Conservation (phyloP, 2,888 invertebrate species). For the Tortricodes alternella region DNA sequence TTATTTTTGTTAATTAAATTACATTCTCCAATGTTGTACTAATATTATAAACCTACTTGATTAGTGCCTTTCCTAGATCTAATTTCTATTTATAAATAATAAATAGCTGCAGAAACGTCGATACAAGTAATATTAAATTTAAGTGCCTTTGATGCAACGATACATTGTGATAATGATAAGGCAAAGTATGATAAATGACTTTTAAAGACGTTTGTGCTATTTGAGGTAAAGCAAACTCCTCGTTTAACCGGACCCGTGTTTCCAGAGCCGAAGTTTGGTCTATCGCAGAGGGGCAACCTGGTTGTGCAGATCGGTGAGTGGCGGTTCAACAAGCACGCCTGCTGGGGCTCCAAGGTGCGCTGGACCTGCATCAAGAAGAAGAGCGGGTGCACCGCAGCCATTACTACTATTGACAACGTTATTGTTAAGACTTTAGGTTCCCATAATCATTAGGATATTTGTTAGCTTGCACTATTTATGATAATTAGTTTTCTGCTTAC, state of each 20-base stretch:
- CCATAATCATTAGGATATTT: slow-evolving; percentile 61
- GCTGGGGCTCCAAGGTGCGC: slow-evolving; percentile 73
- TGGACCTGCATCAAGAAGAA: slow-evolving; percentile 79
- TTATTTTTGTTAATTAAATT: slow-evolving; percentile 17
- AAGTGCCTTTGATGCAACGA: too few species aligned
- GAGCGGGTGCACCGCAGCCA: slow-evolving; percentile 68
- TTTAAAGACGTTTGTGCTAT: too few species aligned
- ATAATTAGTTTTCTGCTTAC: background rate
- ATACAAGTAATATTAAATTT: too few species aligned
- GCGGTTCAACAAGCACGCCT: slow-evolving; percentile 75
- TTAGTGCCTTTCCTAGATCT: too few species aligned
- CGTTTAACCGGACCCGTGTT: slow-evolving; percentile 25
- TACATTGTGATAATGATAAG: too few species aligned
- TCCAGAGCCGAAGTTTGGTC: slow-evolving; percentile 71
- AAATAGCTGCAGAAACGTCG: too few species aligned
- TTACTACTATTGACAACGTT: slow-evolving; percentile 71
- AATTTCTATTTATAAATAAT: too few species aligned
- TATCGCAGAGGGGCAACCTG: slow-evolving; percentile 72
- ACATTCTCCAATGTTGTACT: background rate
- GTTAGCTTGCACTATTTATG: background rate
- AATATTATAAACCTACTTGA: too few species aligned
- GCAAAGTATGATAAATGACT: too few species aligned
- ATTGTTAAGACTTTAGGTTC: slow-evolving; percentile 73
- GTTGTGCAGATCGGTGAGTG: slow-evolving; percentile 74
- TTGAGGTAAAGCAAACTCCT: too few species aligned